Evolutionary conservation across 2,113 vertebrate genomes (phyloP).

Genomic region (Mesitornis unicolor): DNA sequence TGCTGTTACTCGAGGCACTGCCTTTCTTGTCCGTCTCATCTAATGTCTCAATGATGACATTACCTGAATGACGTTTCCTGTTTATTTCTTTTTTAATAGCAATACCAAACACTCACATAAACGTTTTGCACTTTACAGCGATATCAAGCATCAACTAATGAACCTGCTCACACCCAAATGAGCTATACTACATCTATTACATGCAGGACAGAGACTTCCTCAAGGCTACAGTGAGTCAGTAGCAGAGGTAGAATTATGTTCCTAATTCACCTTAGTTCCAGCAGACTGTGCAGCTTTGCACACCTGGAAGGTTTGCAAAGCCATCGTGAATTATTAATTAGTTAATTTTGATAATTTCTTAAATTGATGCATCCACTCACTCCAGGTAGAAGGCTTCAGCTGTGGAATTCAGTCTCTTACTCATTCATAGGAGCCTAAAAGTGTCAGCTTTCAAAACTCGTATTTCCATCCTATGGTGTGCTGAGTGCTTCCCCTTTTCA

Average conservation of each 20-base stretch:
- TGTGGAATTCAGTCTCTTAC: neutral
- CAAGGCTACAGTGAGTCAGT: constrained; percentile 15
- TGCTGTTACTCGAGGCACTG: neutral
- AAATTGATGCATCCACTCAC: neutral
- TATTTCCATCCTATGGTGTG: neutral
- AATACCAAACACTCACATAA: neutral
- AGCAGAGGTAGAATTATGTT: neutral
- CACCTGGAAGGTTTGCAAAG: neutral
- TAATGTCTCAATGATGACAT: constrained; percentile 7
- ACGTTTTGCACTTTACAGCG: constrained; percentile 38
- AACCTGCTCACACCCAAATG: constrained; percentile 42
- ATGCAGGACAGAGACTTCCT: constrained; percentile 9
- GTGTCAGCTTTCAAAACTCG: neutral
- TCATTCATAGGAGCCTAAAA: neutral
- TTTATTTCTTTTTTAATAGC: constrained; percentile 52
- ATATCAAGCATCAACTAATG: constrained; percentile 41
- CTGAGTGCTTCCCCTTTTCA: neutral
- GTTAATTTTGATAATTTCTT: neutral
- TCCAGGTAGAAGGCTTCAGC: neutral
- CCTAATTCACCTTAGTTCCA: neutral
- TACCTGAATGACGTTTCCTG: constrained; percentile 35
- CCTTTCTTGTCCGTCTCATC: neutral
- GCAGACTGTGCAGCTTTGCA: neutral
- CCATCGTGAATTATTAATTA: neutral
- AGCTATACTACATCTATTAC: neutral